These are phyloP conservation scores for Okamejei kenojei DNA, from an alignment of 2,797 vertebrate genomes.

Conservation along the genomic window DNA sequence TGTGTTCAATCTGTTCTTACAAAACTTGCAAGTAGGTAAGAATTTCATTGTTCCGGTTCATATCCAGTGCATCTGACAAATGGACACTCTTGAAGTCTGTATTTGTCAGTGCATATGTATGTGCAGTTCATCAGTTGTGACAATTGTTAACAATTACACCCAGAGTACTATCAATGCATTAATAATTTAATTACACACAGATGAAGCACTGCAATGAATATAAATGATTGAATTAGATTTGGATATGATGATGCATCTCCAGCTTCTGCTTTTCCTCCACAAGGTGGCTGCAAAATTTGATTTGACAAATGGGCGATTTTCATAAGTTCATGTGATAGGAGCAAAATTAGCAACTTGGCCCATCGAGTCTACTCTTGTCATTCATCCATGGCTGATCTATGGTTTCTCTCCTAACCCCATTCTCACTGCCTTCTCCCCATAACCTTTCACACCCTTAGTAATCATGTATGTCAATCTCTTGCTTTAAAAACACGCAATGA, in stretches of 20 bases:
- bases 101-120: neutral
- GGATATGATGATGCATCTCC: neutral
- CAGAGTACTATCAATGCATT: neutral
- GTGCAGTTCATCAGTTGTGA: neutral
- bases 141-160: neutral
- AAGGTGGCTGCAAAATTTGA: neutral
- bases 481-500: too few species aligned
- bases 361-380: too few species aligned
- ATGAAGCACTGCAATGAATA: neutral
- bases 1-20: neutral
- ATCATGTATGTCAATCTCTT: too few species aligned
- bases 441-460: too few species aligned
- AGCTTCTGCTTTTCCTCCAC: neutral
- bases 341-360: too few species aligned
- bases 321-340: neutral
- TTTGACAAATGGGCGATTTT: neutral
- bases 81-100: too few species aligned
- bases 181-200: neutral
- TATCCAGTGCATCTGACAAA: too few species aligned
- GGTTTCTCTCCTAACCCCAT: too few species aligned
- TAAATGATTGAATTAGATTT: conserved; percentile 9
- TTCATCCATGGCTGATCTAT: too few species aligned
- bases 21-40: too few species aligned
- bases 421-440: too few species aligned
- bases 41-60: too few species aligned